Percentiles rank a stretch among this genome's conserved stretches.
These are phyloP conservation scores for Palythoa caribaeorum DNA, from an alignment of 92 coral and sea anemone genomes.

Conservation along the genomic window DNA sequence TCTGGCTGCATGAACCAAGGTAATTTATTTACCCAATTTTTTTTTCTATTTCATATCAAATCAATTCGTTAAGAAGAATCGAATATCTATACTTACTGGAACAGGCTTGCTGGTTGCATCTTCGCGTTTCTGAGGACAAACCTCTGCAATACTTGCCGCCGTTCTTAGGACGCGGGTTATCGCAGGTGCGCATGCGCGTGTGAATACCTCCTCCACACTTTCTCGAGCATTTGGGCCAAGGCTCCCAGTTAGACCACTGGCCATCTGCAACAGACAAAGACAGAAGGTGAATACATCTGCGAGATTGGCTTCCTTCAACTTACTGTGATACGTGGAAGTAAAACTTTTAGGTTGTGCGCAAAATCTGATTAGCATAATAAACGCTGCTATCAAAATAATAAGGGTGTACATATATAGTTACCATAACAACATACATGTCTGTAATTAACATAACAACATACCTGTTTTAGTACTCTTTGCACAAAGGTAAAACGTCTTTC, in stretches of 20 bases:
- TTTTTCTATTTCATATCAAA: background rate
- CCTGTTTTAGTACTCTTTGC: conserved; percentile 67
- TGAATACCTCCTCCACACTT: conserved; percentile 93
- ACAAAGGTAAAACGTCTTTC: conserved; percentile 72
- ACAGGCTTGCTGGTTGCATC: conserved; percentile 82
- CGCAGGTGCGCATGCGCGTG: conserved; percentile 78
- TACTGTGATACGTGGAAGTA: too few relatives aligned
- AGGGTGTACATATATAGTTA: too few relatives aligned
- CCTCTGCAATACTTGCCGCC: conserved; percentile 92
- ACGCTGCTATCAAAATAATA: too few relatives aligned
- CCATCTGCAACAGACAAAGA: conserved; percentile 68
- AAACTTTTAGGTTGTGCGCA: too few relatives aligned
- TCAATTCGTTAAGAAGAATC: background rate
- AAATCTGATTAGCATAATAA: too few relatives aligned
- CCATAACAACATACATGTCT: too few relatives aligned
- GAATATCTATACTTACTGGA: conserved; percentile 57
- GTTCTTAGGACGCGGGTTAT: conserved; percentile 88
- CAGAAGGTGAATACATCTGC: too few relatives aligned
- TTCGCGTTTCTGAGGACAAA: conserved; percentile 53
- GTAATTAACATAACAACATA: background rate
- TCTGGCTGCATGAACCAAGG: too few relatives aligned
- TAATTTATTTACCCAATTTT: too few relatives aligned
- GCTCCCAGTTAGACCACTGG: conserved; percentile 87
- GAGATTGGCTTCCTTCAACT: too few relatives aligned
- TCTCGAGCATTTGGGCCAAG: conserved; percentile 81